A percentile compares a stretch with the other conserved stretches of the same genome.
These are phyloP conservation scores for Abrostola tripartita DNA, from an alignment of 2,888 invertebrate species.

Conservation along the genomic window DNA sequence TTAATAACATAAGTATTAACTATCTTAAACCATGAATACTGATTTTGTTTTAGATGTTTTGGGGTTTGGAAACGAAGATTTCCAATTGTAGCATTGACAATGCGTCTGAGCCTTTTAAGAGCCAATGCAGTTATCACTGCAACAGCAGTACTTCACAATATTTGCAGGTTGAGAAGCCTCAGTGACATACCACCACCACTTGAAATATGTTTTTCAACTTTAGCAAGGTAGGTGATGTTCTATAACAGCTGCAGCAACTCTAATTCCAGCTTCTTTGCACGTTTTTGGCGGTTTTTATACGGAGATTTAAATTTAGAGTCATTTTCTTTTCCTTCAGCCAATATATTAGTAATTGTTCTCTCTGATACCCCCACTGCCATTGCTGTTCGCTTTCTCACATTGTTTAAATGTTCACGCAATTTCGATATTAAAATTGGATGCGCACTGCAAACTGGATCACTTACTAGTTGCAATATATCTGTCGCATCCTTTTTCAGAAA, in stretches of 20 bases:
- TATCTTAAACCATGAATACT: too few species aligned
- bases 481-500: not conserved
- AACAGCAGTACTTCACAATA: conserved; percentile 12
- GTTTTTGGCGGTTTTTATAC: not conserved
- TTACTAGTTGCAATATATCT: not conserved
- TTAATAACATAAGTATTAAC: too few species aligned
- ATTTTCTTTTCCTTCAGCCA: not conserved
- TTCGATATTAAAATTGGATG: not conserved
- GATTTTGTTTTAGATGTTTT: conserved; percentile 5
- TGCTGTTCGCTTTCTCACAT: not conserved
- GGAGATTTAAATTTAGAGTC: too few species aligned
- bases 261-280: not conserved
- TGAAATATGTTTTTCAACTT: too few species aligned
- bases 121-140: conserved; percentile 12
- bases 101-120: conserved; percentile 3
- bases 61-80: conserved; percentile 15
- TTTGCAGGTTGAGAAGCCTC: conserved; percentile 3
- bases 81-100: conserved; percentile 8
- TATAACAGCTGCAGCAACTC: too few species aligned
- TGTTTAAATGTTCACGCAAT: not conserved
- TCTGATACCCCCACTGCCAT: not conserved
- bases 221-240: too few species aligned
- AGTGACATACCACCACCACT: conserved; percentile 5
- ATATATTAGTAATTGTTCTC: not conserved
- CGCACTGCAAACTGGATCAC: not conserved